Base-by-base conservation (phyloP, 2,797 vertebrate species). In the Brotula barbata region DNA sequence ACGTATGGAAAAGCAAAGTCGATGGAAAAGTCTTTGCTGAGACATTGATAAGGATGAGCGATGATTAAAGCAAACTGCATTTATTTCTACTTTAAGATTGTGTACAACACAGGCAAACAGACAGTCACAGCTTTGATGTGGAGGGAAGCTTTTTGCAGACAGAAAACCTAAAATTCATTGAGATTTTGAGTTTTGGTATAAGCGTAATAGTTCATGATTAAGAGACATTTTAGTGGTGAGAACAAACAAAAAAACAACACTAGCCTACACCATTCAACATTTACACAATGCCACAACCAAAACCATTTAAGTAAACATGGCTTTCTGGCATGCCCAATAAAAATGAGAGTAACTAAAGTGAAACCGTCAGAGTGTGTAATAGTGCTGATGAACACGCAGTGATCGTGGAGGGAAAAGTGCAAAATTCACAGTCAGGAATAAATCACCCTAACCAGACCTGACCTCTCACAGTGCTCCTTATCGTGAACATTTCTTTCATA, bases 31-130 rank as follows among this genome's bases (percentile, higher is more conserved):
- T 14, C 13, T 3, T n/a, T n/a, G n/a, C n/a, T n/a, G n/a, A n/a
- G n/a, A n/a, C n/a, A n/a, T n/a, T n/a, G n/a, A n/a, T n/a, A n/a
- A n/a, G n/a, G n/a, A n/a, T 14, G 34, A 47, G 17, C 15, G 39
- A 1, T 15, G 21, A n/a, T 58, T 54, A 36, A 61, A 65, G 65
- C 31, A 40, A 58, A 64, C n/a, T 25, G 17, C 3, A 15, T 77
- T 75, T 71, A 73, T 62, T 82, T 67, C 53, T 57, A 25, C 28
- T 60, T 57, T 43, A 77, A 13, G 36, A 52, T 36, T 36, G 34
- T 36, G 7, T 5, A 36, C 34, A 36, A 36, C 34, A 36, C 9
- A 39, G 15, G 28, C 46, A 42, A 52, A 56, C 51, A 48, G 25
- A 51, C 31, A 16, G 37, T 58, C 46, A 59, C 53, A 58, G 41